Base-by-base conservation (phyloP, 1,140 invertebrate genomes). In the Diorhabda carinulata region DNA sequence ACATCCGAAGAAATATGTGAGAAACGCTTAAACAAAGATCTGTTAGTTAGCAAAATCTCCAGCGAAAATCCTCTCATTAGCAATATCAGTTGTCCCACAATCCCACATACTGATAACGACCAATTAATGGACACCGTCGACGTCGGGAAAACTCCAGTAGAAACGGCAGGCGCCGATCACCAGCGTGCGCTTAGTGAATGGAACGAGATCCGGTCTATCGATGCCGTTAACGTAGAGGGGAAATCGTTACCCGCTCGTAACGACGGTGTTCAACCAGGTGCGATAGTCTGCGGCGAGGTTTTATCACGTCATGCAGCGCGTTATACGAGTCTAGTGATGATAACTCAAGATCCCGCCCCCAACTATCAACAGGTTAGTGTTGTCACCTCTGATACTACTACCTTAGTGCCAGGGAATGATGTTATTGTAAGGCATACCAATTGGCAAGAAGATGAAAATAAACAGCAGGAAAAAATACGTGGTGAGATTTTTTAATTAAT, bases 281-380 rank as follows among this genome's bases (percentile, higher is more conserved):
- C 81, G 82, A 76, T 73, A 77, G 79, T 75, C 74, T 79, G 74
- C 78, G 81, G 80, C 82, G 79, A 82, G 82, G 81, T 80, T 79
- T 80, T 77, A 78, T 74, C 78, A 79, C 79, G 81, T 78, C 81
- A 83, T 85, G 73, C 85, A 73, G 90, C 90, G 82, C 90, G 90
- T 77, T 93, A 92, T 79, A 91, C 89, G 74, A 93, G 92, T 83
- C 86, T 92, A 83, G 90, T 93, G 81, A 93, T 92, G 91, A 93
- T 94, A 81, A 94, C 89, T 72, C 88, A 91, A 82, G 89, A 90
- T 79, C 56, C 70, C 25, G 66, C 72, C 68, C 66, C 75, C 59
- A 47, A 41, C 5, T 84, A 85, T 70, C 83, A 85, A 59, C 84
- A 87, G 73, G 89, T 90, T 71, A 90, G 87, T 78, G 88, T 91